These are phyloP conservation scores for Liolophura sinensis DNA, from an alignment of 1,140 invertebrate genomes.

Conservation along the genomic window DNA sequence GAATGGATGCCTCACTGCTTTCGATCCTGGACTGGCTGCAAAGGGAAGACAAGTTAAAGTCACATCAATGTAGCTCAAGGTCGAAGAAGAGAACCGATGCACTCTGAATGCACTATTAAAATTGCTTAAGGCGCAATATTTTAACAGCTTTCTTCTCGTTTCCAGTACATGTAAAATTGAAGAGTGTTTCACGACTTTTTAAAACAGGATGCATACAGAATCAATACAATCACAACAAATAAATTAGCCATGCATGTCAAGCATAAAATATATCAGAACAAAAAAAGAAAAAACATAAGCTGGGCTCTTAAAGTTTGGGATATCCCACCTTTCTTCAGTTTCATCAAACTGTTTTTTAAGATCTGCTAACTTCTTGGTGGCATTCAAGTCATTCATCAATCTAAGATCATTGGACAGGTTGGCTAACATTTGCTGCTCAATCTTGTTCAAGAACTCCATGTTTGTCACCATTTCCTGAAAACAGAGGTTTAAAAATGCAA, in stretches of 20 bases:
- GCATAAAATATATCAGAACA: too few relatives aligned
- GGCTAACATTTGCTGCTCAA: conserved; percentile 50
- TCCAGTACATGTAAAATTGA: not conserved
- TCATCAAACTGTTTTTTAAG: conserved; percentile 58
- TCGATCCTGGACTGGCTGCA: conserved; percentile 40
- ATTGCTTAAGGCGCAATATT: too few relatives aligned
- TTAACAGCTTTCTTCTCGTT: not conserved
- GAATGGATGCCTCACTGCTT: conserved; percentile 37
- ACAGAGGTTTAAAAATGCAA: too few relatives aligned
- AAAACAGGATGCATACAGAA: too few relatives aligned
- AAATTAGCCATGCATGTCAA: too few relatives aligned
- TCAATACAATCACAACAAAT: too few relatives aligned
- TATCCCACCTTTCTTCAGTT: conserved; percentile 53
- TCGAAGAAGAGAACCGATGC: not conserved
- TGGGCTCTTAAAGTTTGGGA: not conserved
- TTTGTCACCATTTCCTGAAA: conserved; percentile 54
- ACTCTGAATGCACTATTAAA: not conserved
- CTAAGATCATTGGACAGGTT: conserved; percentile 51
- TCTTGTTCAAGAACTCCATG: conserved; percentile 39
- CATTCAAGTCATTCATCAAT: conserved; percentile 53
- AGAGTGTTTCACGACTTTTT: not conserved
- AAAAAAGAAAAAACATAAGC: too few relatives aligned
- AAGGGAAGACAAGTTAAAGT: conserved; percentile 1
- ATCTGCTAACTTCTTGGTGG: conserved; percentile 53
- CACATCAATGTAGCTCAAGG: not conserved